phyloP scores from a whole-genome alignment of 2,797 vertebrate species.

The Brotula barbata region DNA sequence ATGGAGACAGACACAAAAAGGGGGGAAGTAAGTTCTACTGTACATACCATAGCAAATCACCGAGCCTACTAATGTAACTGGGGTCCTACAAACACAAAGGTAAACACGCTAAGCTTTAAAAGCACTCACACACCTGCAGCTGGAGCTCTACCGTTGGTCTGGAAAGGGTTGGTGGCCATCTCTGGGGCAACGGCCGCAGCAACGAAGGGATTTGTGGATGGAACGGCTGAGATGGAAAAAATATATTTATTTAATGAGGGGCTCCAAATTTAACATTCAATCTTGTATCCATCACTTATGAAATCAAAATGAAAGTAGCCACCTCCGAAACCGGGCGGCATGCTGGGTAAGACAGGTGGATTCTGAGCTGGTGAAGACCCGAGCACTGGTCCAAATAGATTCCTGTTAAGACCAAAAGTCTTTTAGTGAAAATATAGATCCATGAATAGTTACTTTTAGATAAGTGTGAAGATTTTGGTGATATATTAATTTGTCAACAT shows the following conservation, averaged over 20 bases:
- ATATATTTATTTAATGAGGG: too few relatives aligned
- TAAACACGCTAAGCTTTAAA: not conserved
- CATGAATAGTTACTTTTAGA: too few relatives aligned
- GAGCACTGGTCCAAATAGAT: slow-evolving; percentile 88
- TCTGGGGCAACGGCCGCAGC: slow-evolving; percentile 87
- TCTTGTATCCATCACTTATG: slow-evolving; percentile 5
- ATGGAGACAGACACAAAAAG: slow-evolving; percentile 17
- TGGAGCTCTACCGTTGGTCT: slow-evolving; percentile 88
- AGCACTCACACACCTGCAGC: slow-evolving; percentile 70
- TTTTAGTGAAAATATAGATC: too few relatives aligned
- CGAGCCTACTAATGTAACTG: slow-evolving; percentile 53
- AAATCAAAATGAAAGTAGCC: slow-evolving; percentile 16
- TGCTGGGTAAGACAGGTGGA: slow-evolving; percentile 84
- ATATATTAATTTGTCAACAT: too few relatives aligned
- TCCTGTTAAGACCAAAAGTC: slow-evolving; percentile 72
- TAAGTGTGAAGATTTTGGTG: not conserved
- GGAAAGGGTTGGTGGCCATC: slow-evolving; percentile 95
- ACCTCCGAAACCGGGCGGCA: slow-evolving; percentile 93
- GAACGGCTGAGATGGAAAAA: slow-evolving; percentile 75
- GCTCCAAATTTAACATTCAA: not conserved
- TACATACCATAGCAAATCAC: slow-evolving; percentile 39
- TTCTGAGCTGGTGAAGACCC: slow-evolving; percentile 86
- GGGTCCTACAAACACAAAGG: slow-evolving; percentile 48
- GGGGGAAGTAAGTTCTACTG: slow-evolving; percentile 49
- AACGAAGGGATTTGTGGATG: slow-evolving; percentile 96